Conservation (phyloP, 23 tunicate genomes). For the Phallusia fumigata region DNA sequence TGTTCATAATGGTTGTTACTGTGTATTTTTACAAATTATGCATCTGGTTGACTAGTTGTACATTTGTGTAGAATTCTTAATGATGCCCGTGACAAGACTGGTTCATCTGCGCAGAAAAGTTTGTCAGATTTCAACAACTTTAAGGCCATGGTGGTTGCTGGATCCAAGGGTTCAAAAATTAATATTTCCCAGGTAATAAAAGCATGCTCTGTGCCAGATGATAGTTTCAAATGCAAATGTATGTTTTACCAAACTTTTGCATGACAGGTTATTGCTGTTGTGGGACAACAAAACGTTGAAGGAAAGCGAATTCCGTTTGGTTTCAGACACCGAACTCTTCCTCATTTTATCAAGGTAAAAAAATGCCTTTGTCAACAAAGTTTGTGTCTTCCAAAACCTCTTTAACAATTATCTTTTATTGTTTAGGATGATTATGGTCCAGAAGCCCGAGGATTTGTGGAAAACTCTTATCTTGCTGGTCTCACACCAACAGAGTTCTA, state of each 20-base stretch:
- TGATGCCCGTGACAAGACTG: conserved; percentile 99
- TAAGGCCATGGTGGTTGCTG: conserved; percentile 99
- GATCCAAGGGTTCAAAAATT: conserved; percentile 99
- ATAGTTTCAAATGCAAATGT: background rate
- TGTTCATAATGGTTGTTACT: background rate
- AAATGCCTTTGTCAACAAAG: background rate
- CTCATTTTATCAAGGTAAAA: conserved; percentile 93
- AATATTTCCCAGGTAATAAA: conserved; percentile 94
- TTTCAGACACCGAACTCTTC: conserved; percentile 94
- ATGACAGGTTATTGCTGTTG: conserved; percentile 96
- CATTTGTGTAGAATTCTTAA: conserved; percentile 70
- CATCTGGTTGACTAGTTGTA: background rate
- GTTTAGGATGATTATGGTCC: conserved; percentile 98
- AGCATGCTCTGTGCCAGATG: too few species aligned
- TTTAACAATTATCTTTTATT: background rate
- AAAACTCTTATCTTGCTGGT: conserved; percentile 99
- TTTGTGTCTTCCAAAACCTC: too few species aligned
- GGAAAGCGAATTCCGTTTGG: conserved; percentile 99
- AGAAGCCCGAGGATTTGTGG: conserved; percentile 98
- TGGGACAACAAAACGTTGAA: conserved; percentile 99
- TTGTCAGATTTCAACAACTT: conserved; percentile 99
- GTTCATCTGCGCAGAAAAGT: conserved; percentile 96
- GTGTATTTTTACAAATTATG: too few species aligned
- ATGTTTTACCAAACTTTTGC: background rate
- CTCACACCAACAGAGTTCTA: conserved; percentile 99